phyloP scores from a whole-genome alignment of 2,888 invertebrate genomes.

The Ophion ventricosus region DNA sequence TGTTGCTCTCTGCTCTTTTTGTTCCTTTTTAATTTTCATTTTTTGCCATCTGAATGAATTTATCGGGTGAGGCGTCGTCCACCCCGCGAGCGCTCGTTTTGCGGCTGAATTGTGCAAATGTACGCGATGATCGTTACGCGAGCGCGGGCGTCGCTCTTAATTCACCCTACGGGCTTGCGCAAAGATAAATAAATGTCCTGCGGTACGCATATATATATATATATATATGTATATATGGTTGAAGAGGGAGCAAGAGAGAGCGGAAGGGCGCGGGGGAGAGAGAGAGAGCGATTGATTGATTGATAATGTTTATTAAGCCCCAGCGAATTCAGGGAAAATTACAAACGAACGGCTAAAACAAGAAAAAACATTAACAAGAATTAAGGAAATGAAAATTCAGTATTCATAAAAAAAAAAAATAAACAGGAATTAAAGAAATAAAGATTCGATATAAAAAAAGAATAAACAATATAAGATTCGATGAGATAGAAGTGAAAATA shows the following conservation, averaged over 20 bases:
- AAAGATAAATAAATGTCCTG: not conserved
- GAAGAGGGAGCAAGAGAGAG: not conserved
- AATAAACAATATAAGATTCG: no score
- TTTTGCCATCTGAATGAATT: conserved; percentile 53
- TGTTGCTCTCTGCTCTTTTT: conserved; percentile 1
- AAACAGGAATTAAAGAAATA: no score
- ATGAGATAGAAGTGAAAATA: no score
- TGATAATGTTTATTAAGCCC: not conserved
- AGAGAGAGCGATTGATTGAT: not conserved
- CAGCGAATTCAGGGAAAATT: not conserved
- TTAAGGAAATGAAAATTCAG: no score
- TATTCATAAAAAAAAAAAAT: no score
- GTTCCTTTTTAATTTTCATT: conserved; percentile 30
- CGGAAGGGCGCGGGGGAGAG: not conserved
- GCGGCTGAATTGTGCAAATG: conserved; percentile 42
- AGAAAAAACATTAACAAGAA: not conserved
- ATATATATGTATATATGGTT: not conserved
- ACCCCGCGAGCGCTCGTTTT: conserved; percentile 16
- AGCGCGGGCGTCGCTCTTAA: not conserved
- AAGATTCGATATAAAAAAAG: no score
- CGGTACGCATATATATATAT: not conserved
- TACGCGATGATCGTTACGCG: conserved; percentile 2
- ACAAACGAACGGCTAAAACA: not conserved
- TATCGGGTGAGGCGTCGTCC: conserved; percentile 37
- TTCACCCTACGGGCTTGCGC: not conserved